Percentiles rank a stretch among this genome's conserved stretches.
Conservation (phyloP, 2,888 invertebrate genomes). For the Ophonus ardosiacus region DNA sequence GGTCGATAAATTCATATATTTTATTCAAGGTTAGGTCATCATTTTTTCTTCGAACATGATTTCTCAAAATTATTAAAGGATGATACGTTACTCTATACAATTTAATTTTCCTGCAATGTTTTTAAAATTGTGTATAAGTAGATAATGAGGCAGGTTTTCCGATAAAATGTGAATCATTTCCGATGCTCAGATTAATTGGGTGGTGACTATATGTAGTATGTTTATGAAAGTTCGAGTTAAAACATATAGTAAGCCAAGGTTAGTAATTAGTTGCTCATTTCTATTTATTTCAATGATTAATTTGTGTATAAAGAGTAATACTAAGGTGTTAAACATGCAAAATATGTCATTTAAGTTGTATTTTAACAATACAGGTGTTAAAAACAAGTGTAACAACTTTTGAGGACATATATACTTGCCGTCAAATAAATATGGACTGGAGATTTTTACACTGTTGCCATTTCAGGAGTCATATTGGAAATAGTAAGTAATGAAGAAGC, state of each 20-base stretch:
- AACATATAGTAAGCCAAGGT: slow-evolving; percentile 3
- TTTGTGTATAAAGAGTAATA: background rate
- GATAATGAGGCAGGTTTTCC: slow-evolving; percentile 8
- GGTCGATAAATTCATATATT: slow-evolving; percentile 58
- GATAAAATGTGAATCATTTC: slow-evolving; percentile 57
- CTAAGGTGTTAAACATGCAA: background rate
- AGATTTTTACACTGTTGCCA: too few relatives aligned
- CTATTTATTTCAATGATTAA: slow-evolving; percentile 18
- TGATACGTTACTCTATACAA: background rate
- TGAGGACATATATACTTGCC: too few relatives aligned
- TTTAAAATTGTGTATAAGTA: background rate
- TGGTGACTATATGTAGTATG: background rate
- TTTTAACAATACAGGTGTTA: too few relatives aligned
- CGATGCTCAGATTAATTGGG: slow-evolving; percentile 18
- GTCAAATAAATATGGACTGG: too few relatives aligned
- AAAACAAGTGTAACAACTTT: too few relatives aligned
- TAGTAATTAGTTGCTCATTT: background rate
- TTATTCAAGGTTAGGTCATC: slow-evolving; percentile 56
- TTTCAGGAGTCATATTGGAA: too few relatives aligned
- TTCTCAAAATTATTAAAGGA: slow-evolving; percentile 21
- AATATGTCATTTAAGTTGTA: background rate
- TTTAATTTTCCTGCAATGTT: background rate
- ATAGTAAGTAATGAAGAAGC: too few relatives aligned
- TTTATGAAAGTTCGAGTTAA: background rate
- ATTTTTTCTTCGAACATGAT: slow-evolving; percentile 49